Evolutionary conservation across 2,888 invertebrate species (phyloP).

Genomic region (Oithona nana): DNA sequence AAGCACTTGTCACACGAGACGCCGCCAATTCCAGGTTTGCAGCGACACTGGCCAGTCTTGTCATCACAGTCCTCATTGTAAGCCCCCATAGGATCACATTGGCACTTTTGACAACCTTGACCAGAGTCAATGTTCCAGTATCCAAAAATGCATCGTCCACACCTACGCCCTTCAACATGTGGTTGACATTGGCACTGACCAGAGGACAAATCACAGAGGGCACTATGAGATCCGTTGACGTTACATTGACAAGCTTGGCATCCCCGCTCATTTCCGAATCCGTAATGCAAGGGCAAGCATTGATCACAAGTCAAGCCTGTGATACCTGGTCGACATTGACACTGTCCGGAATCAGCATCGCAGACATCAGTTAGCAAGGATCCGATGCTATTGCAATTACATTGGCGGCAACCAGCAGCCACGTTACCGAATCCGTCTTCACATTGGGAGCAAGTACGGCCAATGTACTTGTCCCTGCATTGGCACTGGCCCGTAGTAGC

Average conservation of each 20-base stretch:
- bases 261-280: slow-evolving; percentile 43
- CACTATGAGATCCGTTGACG: neutral
- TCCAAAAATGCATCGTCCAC: neutral
- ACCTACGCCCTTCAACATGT: neutral
- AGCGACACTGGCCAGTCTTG: neutral
- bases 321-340: slow-evolving; percentile 50
- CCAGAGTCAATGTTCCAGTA: neutral
- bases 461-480: slow-evolving; percentile 18
- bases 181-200: neutral
- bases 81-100: neutral
- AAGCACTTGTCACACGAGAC: neutral
- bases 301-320: slow-evolving; percentile 48
- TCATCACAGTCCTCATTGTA: neutral
- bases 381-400: slow-evolving; percentile 32
- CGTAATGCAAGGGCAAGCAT: slow-evolving; percentile 55
- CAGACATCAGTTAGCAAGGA: slow-evolving; percentile 47
- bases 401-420: slow-evolving; percentile 8
- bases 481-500: slow-evolving; percentile 13
- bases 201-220: neutral
- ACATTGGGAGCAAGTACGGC: slow-evolving; percentile 14
- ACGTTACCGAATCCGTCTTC: slow-evolving; percentile 14
- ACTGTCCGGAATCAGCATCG: slow-evolving; percentile 55
- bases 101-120: neutral
- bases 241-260: slow-evolving; percentile 34
- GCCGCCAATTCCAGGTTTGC: neutral